Percentiles rank a stretch among this genome's conserved stretches.
These are phyloP conservation scores for Hiodon alosoides DNA, from an alignment of 2,113 vertebrate genomes.

Conservation along the genomic window DNA sequence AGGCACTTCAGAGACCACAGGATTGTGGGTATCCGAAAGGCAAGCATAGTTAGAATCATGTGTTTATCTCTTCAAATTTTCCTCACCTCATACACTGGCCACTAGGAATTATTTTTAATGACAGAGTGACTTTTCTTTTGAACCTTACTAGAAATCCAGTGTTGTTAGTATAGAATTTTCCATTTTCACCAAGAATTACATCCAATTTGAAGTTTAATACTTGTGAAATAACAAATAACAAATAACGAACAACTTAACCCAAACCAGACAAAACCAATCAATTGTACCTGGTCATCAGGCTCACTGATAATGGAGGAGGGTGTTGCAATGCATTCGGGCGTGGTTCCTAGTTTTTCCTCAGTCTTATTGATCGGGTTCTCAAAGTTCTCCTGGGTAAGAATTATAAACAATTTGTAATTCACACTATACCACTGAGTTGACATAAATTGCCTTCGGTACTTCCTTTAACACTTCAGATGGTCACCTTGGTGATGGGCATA, in stretches of 20 bases:
- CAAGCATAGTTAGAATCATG: too few species aligned
- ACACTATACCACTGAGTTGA: not conserved
- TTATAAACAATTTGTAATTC: not conserved
- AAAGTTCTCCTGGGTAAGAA: conserved; percentile 1
- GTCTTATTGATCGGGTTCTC: not conserved
- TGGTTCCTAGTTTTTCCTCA: not conserved
- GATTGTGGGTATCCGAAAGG: too few species aligned
- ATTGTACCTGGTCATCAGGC: not conserved
- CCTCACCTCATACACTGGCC: too few species aligned
- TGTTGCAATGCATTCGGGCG: conserved; percentile 10
- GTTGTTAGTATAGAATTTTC: too few species aligned
- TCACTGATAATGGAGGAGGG: not conserved
- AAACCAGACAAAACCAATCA: not conserved
- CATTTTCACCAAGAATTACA: conserved; percentile 34
- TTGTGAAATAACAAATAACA: conserved; percentile 21
- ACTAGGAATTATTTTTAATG: too few species aligned
- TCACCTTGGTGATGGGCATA: conserved; percentile 4
- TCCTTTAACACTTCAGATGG: too few species aligned
- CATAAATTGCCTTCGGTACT: not conserved
- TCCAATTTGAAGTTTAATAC: not conserved
- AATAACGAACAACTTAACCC: too few species aligned
- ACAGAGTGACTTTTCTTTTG: too few species aligned
- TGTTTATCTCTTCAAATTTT: too few species aligned
- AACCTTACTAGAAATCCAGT: too few species aligned
- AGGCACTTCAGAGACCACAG: too few species aligned